Conservation (phyloP, 1,140 invertebrate genomes). For the Reticulitermes speratus region DNA sequence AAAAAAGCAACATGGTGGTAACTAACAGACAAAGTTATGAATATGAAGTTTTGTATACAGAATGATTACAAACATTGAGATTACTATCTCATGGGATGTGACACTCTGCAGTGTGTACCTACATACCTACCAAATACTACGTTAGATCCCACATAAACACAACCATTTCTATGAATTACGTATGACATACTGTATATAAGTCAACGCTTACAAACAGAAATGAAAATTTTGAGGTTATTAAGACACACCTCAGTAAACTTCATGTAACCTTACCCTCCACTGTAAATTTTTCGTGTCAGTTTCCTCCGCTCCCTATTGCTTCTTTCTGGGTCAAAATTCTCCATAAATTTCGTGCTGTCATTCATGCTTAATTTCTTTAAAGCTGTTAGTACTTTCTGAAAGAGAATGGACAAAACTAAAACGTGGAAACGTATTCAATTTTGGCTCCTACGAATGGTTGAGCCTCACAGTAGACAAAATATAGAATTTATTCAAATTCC, state of each 20-base stretch:
- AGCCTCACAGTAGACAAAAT: no score
- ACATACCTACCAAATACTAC: no score
- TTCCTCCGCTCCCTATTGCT: slow-evolving; percentile 50
- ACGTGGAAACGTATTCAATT: no score
- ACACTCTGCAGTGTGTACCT: no score
- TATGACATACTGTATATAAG: neutral
- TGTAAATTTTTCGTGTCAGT: slow-evolving; percentile 43
- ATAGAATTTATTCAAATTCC: no score
- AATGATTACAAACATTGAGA: no score
- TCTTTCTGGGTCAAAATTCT: slow-evolving; percentile 49
- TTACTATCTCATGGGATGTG: no score
- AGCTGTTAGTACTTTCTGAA: slow-evolving; percentile 21
- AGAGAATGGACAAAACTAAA: neutral
- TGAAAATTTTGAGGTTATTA: neutral
- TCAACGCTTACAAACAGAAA: neutral
- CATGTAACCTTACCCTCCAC: slow-evolving; percentile 20
- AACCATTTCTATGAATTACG: neutral
- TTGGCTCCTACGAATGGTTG: no score
- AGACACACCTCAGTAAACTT: neutral
- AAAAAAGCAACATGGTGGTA: no score
- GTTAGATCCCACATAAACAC: neutral
- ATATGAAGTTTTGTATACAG: no score
- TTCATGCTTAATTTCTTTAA: slow-evolving; percentile 22
- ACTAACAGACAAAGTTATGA: no score
- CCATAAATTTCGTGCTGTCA: slow-evolving; percentile 44